Evolutionary conservation across 2,113 vertebrate genomes (phyloP).

Genomic region (Agapornis roseicollis): DNA sequence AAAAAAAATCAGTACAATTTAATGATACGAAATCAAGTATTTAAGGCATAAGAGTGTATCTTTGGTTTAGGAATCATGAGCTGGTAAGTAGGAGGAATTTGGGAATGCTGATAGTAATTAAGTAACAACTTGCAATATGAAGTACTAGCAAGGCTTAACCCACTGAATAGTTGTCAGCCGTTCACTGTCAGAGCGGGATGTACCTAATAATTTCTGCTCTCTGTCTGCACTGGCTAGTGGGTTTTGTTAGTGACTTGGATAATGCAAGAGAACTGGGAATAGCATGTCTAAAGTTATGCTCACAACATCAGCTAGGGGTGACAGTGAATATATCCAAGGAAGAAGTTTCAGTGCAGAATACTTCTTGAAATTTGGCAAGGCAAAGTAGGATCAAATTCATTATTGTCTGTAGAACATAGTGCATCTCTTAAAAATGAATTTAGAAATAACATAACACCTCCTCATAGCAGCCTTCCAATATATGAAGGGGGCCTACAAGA

Average conservation of each 20-base stretch:
- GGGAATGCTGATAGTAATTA: background rate
- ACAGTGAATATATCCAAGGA: background rate
- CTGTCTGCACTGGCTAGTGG: accelerated
- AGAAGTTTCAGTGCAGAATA: background rate
- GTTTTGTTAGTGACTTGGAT: background rate
- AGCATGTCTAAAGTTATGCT: background rate
- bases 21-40: background rate
- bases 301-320: background rate
- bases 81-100: background rate
- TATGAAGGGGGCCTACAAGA: background rate
- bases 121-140: background rate
- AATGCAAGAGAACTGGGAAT: background rate
- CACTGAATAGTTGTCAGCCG: accelerated
- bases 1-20: background rate
- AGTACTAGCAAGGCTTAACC: background rate
- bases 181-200: background rate
- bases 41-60: background rate
- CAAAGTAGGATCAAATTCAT: background rate
- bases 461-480: background rate
- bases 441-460: background rate
- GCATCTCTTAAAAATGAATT: background rate
- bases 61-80: background rate
- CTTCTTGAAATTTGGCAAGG: background rate
- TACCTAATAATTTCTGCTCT: background rate
- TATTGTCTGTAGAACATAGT: background rate